phyloP scores from a whole-genome alignment of 2,888 invertebrate genomes.

The Drosophila cracens region DNA sequence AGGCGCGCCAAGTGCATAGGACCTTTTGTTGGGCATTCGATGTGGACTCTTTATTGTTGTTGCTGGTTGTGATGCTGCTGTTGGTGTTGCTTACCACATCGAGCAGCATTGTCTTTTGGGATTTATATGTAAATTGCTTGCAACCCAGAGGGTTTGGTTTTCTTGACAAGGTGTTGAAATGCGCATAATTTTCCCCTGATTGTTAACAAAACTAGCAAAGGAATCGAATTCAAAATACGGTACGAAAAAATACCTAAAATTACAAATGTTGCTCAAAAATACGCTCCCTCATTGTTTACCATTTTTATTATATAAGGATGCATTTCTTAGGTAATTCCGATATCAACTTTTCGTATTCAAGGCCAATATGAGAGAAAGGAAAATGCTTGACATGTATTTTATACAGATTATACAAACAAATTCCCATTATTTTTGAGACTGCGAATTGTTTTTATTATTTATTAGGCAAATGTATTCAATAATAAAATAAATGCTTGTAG shows the following conservation, averaged over 20 bases:
- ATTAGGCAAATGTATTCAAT: background rate
- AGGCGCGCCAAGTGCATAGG: constrained; percentile 65
- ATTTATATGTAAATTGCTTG: constrained; percentile 53
- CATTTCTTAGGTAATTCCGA: no score
- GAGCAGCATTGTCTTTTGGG: constrained; percentile 44
- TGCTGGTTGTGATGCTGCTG: constrained; percentile 12
- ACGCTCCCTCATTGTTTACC: no score
- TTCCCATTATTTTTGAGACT: background rate
- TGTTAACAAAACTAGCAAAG: constrained; percentile 7
- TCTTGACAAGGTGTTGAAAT: constrained; percentile 35
- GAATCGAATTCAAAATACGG: background rate
- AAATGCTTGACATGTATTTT: background rate
- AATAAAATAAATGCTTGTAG: background rate
- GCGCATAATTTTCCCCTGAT: constrained; percentile 27
- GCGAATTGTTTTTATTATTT: background rate
- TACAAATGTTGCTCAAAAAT: background rate
- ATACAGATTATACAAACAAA: background rate
- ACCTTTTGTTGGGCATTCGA: constrained; percentile 49
- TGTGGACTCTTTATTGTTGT: constrained; percentile 30
- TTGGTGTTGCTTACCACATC: constrained; percentile 47
- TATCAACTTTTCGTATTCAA: background rate
- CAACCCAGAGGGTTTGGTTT: constrained; percentile 1
- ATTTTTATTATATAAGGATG: background rate
- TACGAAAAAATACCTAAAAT: background rate
- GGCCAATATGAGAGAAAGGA: background rate